Evolutionary conservation across 2,797 vertebrate genomes (phyloP).

Genomic region (Acrocephalus scirpaceus): DNA sequence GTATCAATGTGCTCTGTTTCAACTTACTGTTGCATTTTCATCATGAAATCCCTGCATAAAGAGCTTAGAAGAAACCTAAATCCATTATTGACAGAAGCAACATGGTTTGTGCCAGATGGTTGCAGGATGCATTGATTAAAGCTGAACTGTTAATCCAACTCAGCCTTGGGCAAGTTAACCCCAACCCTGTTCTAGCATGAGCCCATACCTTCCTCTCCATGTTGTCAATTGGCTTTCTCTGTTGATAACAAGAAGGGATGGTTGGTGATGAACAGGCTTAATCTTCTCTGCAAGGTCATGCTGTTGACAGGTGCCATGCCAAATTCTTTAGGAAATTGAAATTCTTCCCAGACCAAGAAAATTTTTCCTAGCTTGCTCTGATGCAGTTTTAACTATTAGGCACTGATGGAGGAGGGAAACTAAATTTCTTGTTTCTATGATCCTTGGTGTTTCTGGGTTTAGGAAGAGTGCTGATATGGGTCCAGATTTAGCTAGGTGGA

Average conservation of each 20-base stretch:
- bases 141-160: neutral
- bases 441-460: neutral
- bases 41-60: slow-evolving; percentile 24
- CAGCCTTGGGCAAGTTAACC: neutral
- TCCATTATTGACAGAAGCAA: neutral
- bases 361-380: neutral
- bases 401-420: neutral
- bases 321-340: neutral
- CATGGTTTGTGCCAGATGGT: neutral
- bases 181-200: neutral
- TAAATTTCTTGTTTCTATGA: neutral
- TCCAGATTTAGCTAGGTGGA: neutral
- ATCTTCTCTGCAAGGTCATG: neutral
- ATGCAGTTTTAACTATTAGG: neutral
- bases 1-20: neutral
- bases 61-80: neutral
- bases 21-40: neutral
- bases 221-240: neutral
- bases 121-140: neutral
- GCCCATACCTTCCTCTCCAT: neutral
- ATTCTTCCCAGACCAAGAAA: neutral
- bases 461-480: neutral
- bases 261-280: neutral
- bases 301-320: neutral
- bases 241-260: neutral